These are phyloP conservation scores for Abrostola triplasia DNA, from an alignment of 2,888 invertebrate genomes.

Conservation along the genomic window DNA sequence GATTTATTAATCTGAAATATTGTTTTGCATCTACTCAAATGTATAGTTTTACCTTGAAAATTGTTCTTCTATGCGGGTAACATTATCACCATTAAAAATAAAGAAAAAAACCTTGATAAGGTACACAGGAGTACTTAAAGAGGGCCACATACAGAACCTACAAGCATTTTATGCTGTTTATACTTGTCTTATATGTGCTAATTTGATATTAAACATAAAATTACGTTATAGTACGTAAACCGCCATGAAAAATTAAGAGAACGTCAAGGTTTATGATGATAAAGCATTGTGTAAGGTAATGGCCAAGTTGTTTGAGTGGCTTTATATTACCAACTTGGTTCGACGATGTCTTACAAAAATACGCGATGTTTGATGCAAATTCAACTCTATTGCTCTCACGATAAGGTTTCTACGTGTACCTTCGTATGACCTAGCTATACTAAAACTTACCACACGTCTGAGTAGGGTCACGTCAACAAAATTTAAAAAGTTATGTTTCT, in stretches of 20 bases:
- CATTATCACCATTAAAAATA: too few relatives aligned
- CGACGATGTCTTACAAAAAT: not conserved
- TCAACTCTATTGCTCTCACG: not conserved
- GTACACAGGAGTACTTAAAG: too few relatives aligned
- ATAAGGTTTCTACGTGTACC: not conserved
- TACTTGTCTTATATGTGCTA: not conserved
- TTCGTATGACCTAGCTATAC: not conserved
- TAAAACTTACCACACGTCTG: not conserved
- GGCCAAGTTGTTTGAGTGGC: slow-evolving; percentile 8
- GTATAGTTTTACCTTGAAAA: too few relatives aligned
- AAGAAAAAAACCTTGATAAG: too few relatives aligned
- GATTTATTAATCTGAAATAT: too few relatives aligned
- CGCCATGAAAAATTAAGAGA: slow-evolving; percentile 20
- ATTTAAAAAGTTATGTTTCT: too few relatives aligned
- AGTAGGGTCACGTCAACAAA: too few relatives aligned
- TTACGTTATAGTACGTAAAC: not conserved
- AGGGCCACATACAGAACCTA: too few relatives aligned
- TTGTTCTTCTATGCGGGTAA: too few relatives aligned
- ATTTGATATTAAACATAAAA: slow-evolving; percentile 1
- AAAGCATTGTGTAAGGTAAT: slow-evolving; percentile 22
- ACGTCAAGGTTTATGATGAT: slow-evolving; percentile 31
- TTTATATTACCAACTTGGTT: slow-evolving; percentile 1
- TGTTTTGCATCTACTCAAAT: too few relatives aligned
- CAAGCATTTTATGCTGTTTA: too few relatives aligned
- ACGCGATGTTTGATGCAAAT: not conserved